Base-by-base conservation (phyloP, 2,113 vertebrate species). In the Platysteira castanea region DNA sequence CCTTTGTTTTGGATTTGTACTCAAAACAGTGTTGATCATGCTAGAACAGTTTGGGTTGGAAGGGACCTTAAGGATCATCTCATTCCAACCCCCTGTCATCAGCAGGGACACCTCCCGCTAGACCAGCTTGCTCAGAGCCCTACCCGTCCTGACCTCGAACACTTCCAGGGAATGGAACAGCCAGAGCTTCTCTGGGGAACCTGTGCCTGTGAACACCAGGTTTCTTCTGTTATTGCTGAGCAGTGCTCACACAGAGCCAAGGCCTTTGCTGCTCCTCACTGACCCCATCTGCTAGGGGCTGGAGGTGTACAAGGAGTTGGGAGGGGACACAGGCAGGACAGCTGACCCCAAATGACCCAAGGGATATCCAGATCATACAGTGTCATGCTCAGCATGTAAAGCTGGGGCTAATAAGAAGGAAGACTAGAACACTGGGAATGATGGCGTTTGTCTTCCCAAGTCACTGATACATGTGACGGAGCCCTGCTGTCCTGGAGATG, bases 281-380 rank as follows among this genome's bases (percentile, higher is more conserved):
- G 0, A 39, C 16, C 27, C 13, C 19, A 30, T 2, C 27, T 61
- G 69, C 0, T 0, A 61, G 13, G 28, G 19, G 41, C 27, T 69
- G 47, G 27, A 10, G 23, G 49, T 13, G 49, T 0, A 63, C 31
- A 56, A 22, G 61, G 49, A 81, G 6, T 0, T 56, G 28, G 69
- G 8, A 81, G 8, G 16, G 16, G 37, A 50, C 33, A 50, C 14
- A 63, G 42, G 6, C 42, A 23, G 47, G 31, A 81, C 13, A 49
- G 49, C 31, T 56, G 54, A 50, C 13, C 61, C 16, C 69, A 37
- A 18, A 12, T 10, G 42, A 92, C 28, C 41, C 16, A 28, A 56
- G 35, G 19, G 7, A 56, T 11, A 11, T 3, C 23, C 54, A 69
- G 20, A 44, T 20, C 54, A 50, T 7, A 13, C 1, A 19, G 31